Base-by-base conservation (phyloP, 2,113 vertebrate genomes). In the Anhinga rufa region DNA sequence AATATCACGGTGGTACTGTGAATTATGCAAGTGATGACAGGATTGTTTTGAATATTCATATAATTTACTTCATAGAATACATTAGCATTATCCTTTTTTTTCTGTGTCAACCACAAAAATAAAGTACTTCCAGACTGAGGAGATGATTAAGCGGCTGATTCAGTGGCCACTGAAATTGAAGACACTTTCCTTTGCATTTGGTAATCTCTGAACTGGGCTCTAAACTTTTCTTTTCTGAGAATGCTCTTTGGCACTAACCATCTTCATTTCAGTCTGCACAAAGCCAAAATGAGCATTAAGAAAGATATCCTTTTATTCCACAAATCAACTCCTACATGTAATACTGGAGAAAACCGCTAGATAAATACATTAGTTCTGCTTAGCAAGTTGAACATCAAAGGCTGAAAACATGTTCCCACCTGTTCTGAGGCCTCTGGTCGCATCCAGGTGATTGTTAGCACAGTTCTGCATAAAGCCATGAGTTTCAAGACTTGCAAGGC, bases 321-420 rank as follows among this genome's bases (percentile, higher is more conserved):
- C 49, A 58, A 72, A 92, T 69, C 51, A 82, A 82, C 31, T 64
- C 78, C 54, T 81, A 61, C 81, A 85, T 58, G 62, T 42, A 80
- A 85, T 89, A 61, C 40, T 85, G 77, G 38, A 90, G 86, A 91
- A 92, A 95, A 92, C 28, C 72, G 51, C 46, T 66, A 57, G 52
- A 91, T 93, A 95, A 89, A 85, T 58, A 49, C 68, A 74, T 82
- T 90, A 55, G 74, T 87, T 95, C 62, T 82, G 54, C 68, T 75
- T 70, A 81, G 82, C 46, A 90, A 90, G 58, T 77, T 70, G 75
- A 96, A 94, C 38, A 91, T 77, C 54, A 91, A 57, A 96, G 88
- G 57, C 88, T 82, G 36, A 84, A 89, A 95, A 65, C 49, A 6
- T 9, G 21, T 62, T 69, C 22, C 69, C 61, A 58, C 89, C 57